Evolutionary conservation across 2,797 vertebrate genomes (phyloP).

Genomic region (Sylvia borin): DNA sequence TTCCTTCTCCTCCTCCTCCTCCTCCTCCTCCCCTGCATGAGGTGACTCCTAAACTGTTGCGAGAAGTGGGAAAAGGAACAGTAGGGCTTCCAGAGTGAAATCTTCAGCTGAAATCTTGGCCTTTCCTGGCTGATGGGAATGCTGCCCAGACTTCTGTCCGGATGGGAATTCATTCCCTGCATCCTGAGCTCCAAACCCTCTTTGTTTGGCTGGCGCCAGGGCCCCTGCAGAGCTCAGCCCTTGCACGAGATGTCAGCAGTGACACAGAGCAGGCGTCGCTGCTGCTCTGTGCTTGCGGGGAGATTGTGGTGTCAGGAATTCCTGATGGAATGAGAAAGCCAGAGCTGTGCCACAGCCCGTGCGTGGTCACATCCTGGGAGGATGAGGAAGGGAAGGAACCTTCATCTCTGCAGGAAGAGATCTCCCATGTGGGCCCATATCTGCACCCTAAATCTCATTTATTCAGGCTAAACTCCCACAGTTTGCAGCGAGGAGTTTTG

Average conservation of each 20-base stretch:
- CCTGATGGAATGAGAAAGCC: neutral
- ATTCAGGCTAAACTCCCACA: neutral
- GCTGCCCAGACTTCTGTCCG: neutral
- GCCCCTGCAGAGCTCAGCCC: neutral
- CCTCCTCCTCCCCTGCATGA: neutral
- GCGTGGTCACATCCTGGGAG: accelerated
- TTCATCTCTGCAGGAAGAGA: neutral
- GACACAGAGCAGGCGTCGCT: neutral
- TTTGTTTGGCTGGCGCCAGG: neutral
- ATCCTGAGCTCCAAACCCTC: neutral
- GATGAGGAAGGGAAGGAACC: neutral
- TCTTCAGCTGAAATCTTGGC: neutral
- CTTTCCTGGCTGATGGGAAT: neutral
- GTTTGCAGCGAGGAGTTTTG: neutral
- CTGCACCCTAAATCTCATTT: neutral
- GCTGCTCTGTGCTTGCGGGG: neutral
- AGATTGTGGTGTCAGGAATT: neutral
- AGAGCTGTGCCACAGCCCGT: neutral
- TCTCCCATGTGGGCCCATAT: neutral
- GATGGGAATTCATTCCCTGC: neutral
- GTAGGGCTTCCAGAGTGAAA: neutral
- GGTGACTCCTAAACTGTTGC: neutral
- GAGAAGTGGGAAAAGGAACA: neutral
- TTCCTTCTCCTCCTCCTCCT: neutral
- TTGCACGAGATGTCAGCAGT: neutral